phyloP scores from a whole-genome alignment of 2,113 vertebrate genomes.

The Clinocottus analis region DNA sequence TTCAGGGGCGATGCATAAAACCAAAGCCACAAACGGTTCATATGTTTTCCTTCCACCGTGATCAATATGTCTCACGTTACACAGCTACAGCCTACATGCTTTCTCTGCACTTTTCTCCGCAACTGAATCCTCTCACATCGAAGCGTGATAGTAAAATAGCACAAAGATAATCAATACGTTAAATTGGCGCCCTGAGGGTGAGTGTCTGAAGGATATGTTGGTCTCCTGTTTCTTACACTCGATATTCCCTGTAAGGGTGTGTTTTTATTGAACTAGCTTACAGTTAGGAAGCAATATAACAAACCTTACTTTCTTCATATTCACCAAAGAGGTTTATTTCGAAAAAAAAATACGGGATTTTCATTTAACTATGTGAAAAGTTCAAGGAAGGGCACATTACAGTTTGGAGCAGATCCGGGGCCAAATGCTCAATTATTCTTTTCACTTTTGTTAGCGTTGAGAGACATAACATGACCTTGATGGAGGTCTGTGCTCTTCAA shows the following conservation, averaged over 20 bases:
- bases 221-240: slow-evolving; percentile 28
- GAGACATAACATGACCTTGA: not conserved
- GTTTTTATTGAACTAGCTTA: slow-evolving; percentile 16
- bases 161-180: slow-evolving; percentile 45
- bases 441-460: not conserved
- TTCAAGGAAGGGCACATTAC: not conserved
- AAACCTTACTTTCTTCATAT: not conserved
- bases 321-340: not conserved
- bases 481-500: not conserved
- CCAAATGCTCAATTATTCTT: not conserved
- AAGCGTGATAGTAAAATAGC: slow-evolving; percentile 27
- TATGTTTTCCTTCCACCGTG: not conserved
- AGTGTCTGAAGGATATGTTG: slow-evolving; percentile 4
- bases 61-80: slow-evolving; percentile 53
- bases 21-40: not conserved
- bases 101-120: not conserved
- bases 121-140: not conserved
- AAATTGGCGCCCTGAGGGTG: slow-evolving; percentile 30
- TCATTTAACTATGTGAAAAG: not conserved
- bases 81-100: not conserved
- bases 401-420: not conserved
- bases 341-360: too few relatives aligned
- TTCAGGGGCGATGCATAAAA: slow-evolving; percentile 2
- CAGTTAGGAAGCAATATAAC: not conserved
- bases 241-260: not conserved